Conservation (phyloP, 2,797 vertebrate species). For the Sardinella longiceps region DNA sequence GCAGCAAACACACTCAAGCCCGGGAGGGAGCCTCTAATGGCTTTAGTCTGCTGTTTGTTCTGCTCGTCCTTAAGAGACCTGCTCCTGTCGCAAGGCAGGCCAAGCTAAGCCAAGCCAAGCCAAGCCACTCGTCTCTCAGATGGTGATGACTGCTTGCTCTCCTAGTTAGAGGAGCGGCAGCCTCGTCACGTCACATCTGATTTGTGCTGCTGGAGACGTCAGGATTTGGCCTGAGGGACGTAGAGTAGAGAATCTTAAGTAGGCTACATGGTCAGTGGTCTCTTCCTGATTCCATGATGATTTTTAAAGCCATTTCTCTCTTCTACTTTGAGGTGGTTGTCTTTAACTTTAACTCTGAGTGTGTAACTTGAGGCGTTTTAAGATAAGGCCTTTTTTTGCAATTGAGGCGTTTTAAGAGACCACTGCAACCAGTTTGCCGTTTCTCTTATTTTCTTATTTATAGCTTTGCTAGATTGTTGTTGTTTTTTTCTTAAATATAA, state of each 20-base stretch:
- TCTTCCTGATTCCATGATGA: neutral
- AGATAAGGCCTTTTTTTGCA: too few relatives aligned
- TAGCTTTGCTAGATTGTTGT: too few relatives aligned
- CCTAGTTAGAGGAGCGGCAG: neutral
- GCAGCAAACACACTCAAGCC: neutral
- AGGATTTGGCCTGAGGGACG: neutral
- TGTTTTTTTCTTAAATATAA: too few relatives aligned
- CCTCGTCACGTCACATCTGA: neutral
- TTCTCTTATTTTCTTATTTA: too few relatives aligned
- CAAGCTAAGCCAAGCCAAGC: neutral
- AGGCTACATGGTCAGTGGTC: neutral
- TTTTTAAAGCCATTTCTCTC: too few relatives aligned
- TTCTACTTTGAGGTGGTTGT: too few relatives aligned
- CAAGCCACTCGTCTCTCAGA: neutral
- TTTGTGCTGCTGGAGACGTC: neutral
- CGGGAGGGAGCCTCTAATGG: neutral
- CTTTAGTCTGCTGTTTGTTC: constrained; percentile 23
- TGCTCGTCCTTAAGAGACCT: constrained; percentile 8
- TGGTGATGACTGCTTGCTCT: neutral
- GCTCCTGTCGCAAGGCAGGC: neutral
- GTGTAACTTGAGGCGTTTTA: too few relatives aligned
- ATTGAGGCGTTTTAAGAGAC: too few relatives aligned
- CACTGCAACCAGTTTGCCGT: too few relatives aligned
- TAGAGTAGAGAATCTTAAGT: neutral
- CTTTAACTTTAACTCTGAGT: too few relatives aligned